phyloP scores from a whole-genome alignment of 2,888 invertebrate species.

The Plebejus argus region DNA sequence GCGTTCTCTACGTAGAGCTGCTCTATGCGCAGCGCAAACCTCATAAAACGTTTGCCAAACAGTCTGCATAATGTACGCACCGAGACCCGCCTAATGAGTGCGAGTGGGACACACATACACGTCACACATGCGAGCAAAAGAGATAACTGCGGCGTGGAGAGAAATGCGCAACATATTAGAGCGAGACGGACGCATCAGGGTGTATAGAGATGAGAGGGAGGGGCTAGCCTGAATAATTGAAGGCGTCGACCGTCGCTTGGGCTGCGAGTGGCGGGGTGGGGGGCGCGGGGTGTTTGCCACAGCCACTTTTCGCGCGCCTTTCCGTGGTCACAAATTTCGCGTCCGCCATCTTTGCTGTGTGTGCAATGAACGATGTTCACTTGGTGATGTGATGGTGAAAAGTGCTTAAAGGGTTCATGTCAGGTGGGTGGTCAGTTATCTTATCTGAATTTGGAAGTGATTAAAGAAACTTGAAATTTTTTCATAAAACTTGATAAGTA shows the following conservation, averaged over 20 bases:
- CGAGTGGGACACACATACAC: conserved; percentile 48
- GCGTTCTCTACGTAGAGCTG: conserved; percentile 51
- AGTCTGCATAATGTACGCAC: conserved; percentile 69
- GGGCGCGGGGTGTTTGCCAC: conserved; percentile 45
- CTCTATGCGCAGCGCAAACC: conserved; percentile 68
- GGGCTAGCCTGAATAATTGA: conserved; percentile 73
- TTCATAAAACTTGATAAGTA: too few relatives aligned
- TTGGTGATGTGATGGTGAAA: conserved; percentile 49
- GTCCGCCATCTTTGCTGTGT: conserved; percentile 53
- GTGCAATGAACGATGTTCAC: conserved; percentile 61
- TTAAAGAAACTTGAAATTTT: not conserved
- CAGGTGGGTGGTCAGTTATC: conserved; percentile 38
- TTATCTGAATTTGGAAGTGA: not conserved
- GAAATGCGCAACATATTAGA: conserved; percentile 54
- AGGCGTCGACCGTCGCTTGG: conserved; percentile 70
- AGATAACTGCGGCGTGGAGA: conserved; percentile 45
- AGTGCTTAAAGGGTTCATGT: conserved; percentile 33
- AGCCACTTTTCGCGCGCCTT: conserved; percentile 66
- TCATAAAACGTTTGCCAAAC: conserved; percentile 72
- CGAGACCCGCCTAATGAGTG: conserved; percentile 66
- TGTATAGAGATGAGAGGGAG: conserved; percentile 52
- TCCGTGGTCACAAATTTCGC: conserved; percentile 69
- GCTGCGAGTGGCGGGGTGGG: conserved; percentile 52
- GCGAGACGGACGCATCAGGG: conserved; percentile 49
- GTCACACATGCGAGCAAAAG: conserved; percentile 38